Evolutionary conservation across 2,888 invertebrate species (phyloP).

Genomic region (Camptogramma bilineatum): DNA sequence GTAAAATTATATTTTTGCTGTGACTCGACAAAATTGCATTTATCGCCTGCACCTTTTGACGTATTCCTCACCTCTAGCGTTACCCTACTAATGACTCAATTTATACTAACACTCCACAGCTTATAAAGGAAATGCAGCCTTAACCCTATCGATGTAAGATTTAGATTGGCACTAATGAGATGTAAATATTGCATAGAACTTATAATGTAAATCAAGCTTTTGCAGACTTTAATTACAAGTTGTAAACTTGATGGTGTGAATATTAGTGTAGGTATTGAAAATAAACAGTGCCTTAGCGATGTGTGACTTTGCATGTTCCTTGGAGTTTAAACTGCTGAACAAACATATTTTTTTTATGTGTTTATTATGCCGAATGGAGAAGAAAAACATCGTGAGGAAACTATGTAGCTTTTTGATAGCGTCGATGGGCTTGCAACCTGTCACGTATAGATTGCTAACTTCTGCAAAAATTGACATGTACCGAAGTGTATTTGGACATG

Average conservation of each 20-base stretch:
- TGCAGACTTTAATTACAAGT: constrained; percentile 64
- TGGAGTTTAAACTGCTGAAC: constrained; percentile 6
- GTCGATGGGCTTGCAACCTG: no score
- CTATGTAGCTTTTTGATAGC: no score
- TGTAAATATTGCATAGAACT: constrained; percentile 57
- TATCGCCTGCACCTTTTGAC: constrained; percentile 71
- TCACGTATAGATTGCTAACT: no score
- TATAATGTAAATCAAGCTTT: constrained; percentile 64
- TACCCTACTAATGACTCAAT: constrained; percentile 76
- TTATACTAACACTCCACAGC: constrained; percentile 51
- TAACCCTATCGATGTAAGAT: constrained; percentile 10
- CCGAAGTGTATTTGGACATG: no score
- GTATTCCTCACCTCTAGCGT: constrained; percentile 70
- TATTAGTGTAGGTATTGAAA: constrained; percentile 54
- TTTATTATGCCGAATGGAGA: no score
- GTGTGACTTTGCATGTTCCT: constrained; percentile 8
- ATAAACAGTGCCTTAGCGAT: constrained; percentile 10
- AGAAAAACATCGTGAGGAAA: no score
- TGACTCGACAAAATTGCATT: constrained; percentile 70
- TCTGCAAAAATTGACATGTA: no score
- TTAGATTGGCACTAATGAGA: constrained; percentile 14
- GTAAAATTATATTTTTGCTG: constrained; percentile 6
- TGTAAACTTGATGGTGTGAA: constrained; percentile 58
- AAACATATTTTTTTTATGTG: background rate
- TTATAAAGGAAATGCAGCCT: constrained; percentile 25